Conservation (phyloP, 2,797 vertebrate genomes). For the Lerista edwardsae region DNA sequence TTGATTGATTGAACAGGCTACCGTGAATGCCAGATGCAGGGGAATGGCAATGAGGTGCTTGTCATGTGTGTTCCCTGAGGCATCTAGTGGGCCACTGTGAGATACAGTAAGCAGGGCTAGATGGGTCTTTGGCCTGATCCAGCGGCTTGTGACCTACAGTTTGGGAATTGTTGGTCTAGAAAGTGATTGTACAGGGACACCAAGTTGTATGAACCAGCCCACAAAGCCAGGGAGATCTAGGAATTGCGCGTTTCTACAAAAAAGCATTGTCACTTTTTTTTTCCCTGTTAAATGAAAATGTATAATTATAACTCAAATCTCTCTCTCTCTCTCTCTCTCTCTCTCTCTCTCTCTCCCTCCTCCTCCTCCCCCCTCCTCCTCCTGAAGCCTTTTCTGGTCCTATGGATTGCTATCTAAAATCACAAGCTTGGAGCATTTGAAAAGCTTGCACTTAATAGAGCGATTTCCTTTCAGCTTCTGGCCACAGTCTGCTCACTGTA, state of each 20-base stretch:
- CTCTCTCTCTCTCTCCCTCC: slow-evolving; percentile 60
- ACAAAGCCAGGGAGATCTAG: neutral
- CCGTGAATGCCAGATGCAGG: no score
- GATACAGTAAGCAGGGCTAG: no score
- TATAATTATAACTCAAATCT: slow-evolving; percentile 65
- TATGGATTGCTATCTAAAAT: slow-evolving; percentile 51
- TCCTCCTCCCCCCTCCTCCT: no score
- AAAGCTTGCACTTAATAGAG: slow-evolving; percentile 65
- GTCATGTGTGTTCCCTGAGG: no score
- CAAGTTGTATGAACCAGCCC: neutral
- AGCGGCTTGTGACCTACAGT: no score
- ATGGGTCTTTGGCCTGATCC: no score
- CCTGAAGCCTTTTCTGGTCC: slow-evolving; percentile 55
- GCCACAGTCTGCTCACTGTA: slow-evolving; percentile 56
- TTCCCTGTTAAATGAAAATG: slow-evolving; percentile 57
- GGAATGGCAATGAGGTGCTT: no score
- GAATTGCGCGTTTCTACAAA: neutral
- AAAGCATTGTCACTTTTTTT: slow-evolving; percentile 64
- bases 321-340: slow-evolving; percentile 63
- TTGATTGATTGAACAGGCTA: no score
- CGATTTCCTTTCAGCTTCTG: slow-evolving; percentile 70
- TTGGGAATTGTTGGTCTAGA: no score
- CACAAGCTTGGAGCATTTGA: slow-evolving; percentile 47
- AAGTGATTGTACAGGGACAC: no score
- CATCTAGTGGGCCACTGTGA: no score